Base-by-base conservation (phyloP, 2,797 vertebrate genomes). In the Thunnus albacares region DNA sequence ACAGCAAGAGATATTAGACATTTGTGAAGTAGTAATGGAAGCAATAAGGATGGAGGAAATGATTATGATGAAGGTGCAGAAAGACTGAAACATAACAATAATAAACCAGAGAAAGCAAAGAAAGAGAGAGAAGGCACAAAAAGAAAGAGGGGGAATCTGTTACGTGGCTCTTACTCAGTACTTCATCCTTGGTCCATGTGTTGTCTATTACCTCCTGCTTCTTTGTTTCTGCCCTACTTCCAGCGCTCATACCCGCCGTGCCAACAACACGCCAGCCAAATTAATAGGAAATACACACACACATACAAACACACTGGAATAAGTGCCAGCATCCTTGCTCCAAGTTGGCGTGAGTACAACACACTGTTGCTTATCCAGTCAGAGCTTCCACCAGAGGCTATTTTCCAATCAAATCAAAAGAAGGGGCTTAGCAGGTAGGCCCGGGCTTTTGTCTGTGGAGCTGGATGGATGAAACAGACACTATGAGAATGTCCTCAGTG, bases 141-240 rank as follows among this genome's bases (percentile, higher is more conserved):
- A 24, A 67, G 26, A 65, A 71, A 80, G 10, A 59, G 33, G 45
- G n/a, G 77, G 73, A 84, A 83, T 80, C 76, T 69, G 55, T 77
- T 82, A 70, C 12, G 68, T 77, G 65, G 75, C 75, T 87, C 63
- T 80, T 68, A 80, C 72, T 72, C 57, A 68, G 66, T 69, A 47
- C 80, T 80, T 83, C 61, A 83, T 89, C 85, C 80, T 71, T 57
- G 53, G 78, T 86, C 89, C 93, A 94, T 92, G 86, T 94, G 93
- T 92, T 93, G 90, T 84, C 83, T 78, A 93, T 94, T 94, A 95
- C 87, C 87, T 87, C 75, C 80, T 58, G 78, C 78, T 84, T 90
- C 90, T 91, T 93, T 92, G 90, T 94, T 94, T 91, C 90, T 93
- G 91, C 89, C 90, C 92, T 90, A 93, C 89, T 93, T 94, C 87